Evolutionary conservation across 2,888 invertebrate species (phyloP).

Genomic region (Cataglyphis rosenhaueri): DNA sequence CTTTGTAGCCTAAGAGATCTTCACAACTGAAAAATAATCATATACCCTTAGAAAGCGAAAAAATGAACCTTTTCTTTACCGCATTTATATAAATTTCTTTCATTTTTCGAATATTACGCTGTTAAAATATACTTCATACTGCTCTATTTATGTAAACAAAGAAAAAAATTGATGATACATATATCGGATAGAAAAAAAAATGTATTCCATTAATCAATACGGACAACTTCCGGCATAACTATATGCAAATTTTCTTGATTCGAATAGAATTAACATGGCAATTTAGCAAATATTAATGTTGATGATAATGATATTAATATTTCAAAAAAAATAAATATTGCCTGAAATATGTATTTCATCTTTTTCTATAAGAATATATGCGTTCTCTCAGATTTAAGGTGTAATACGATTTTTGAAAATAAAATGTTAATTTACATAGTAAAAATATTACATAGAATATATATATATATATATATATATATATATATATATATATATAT

Average conservation of each 20-base stretch:
- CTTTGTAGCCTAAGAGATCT: not conserved
- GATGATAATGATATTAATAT: not conserved
- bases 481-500: too few species aligned
- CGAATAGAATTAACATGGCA: conserved; percentile 11
- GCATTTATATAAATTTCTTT: not conserved
- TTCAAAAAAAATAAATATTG: not conserved
- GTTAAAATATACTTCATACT: not conserved
- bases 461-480: too few species aligned
- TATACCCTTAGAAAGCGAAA: not conserved
- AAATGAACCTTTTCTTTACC: not conserved
- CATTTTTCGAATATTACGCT: not conserved
- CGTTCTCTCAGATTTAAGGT: not conserved
- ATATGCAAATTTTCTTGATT: conserved; percentile 21
- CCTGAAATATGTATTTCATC: not conserved
- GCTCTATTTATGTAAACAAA: not conserved
- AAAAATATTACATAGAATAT: not conserved
- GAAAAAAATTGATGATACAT: not conserved
- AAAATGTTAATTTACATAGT: not conserved
- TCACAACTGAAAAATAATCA: not conserved
- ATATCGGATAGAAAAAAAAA: not conserved
- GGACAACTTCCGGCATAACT: conserved; percentile 16
- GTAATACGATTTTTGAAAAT: not conserved
- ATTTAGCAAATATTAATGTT: conserved; percentile 20
- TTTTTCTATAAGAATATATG: not conserved
- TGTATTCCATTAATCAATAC: conserved; percentile 15